A percentile compares a stretch with the other conserved stretches of the same genome.
Evolutionary conservation across 2,797 vertebrate species (phyloP).

Genomic region (Tokudaia muenninki): DNA sequence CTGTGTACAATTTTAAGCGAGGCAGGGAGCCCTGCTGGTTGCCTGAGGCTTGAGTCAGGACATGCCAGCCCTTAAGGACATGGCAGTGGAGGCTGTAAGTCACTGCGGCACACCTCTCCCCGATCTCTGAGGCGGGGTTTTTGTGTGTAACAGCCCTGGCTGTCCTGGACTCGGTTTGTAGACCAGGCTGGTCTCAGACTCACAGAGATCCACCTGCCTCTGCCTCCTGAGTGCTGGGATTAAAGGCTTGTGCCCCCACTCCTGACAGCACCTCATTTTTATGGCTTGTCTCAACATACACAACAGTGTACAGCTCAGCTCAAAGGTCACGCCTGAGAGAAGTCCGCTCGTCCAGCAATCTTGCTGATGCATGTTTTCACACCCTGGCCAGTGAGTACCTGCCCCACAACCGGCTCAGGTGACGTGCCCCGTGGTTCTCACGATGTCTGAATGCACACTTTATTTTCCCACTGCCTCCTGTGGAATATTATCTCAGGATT

Average conservation of each 20-base stretch:
- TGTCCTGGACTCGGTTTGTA: background rate
- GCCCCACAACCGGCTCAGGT: background rate
- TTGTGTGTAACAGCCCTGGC: background rate
- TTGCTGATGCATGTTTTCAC: background rate
- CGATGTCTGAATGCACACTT: background rate
- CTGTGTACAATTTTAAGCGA: background rate
- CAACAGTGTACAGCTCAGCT: background rate
- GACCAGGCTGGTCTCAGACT: background rate
- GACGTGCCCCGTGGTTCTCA: background rate
- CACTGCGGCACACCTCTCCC: background rate
- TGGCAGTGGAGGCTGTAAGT: background rate
- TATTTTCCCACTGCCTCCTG: background rate
- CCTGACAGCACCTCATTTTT: background rate
- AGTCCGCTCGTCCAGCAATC: background rate
- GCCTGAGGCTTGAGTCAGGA: background rate
- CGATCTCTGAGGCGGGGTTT: background rate
- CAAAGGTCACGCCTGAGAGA: background rate
- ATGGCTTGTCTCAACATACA: background rate
- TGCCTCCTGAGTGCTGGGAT: background rate
- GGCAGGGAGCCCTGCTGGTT: background rate
- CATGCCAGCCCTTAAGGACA: background rate
- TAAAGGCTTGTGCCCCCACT: background rate
- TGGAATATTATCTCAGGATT: background rate
- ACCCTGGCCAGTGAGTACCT: background rate
- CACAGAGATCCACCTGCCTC: background rate